Percentiles rank a stretch among this genome's conserved stretches.
Evolutionary conservation across 2,888 invertebrate species (phyloP).

Genomic region (Drosophila algonquin): DNA sequence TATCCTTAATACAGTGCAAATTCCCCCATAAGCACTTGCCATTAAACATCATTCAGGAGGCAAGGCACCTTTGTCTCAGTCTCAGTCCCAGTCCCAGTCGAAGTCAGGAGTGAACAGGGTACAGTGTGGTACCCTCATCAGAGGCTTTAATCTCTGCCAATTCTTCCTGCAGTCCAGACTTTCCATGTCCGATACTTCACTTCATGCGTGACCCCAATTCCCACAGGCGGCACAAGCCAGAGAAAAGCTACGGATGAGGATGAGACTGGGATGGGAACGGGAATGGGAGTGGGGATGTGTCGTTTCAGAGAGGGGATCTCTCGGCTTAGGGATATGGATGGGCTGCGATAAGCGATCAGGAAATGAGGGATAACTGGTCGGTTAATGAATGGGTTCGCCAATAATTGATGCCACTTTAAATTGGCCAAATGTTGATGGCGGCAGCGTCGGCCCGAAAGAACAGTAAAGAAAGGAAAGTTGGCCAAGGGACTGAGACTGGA

Average conservation of each 20-base stretch:
- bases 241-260: constrained; percentile 35
- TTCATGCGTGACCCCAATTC: constrained; percentile 72
- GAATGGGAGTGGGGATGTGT: constrained; percentile 32
- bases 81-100: constrained; percentile 22
- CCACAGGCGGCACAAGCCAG: constrained; percentile 57
- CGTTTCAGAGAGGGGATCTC: background rate
- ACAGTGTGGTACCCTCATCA: constrained; percentile 10
- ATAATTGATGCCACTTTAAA: constrained; percentile 78
- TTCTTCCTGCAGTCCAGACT: constrained; percentile 29
- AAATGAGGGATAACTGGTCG: constrained; percentile 78
- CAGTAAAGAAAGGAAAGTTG: constrained; percentile 61
- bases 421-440: constrained; percentile 58
- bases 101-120: background rate
- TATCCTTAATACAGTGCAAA: constrained; percentile 43
- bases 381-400: constrained; percentile 74
- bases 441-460: constrained; percentile 11
- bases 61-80: constrained; percentile 11
- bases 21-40: constrained; percentile 39
- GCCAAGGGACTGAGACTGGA: constrained; percentile 50
- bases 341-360: constrained; percentile 72
- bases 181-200: constrained; percentile 54
- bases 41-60: constrained; percentile 34
- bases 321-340: constrained; percentile 45
- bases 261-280: constrained; percentile 11
- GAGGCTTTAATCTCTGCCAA: constrained; percentile 44